Base-by-base conservation (phyloP, 30 jellyfish, hydroid and myxozoan genomes). In the Catostylus mosaicus region DNA sequence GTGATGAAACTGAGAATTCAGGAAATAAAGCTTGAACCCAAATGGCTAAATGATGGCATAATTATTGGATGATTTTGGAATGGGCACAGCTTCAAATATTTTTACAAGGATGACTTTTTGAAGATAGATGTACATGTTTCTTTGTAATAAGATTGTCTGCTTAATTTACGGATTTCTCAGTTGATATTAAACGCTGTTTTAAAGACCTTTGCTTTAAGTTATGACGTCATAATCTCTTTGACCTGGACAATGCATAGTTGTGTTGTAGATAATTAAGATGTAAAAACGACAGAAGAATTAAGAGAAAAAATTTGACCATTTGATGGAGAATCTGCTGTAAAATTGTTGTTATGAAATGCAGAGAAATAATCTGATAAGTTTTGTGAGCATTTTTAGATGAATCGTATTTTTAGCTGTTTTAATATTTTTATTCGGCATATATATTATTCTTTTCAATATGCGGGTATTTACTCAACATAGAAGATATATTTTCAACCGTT, bases 321-420 rank as follows among this genome's bases (percentile, higher is more conserved):
- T 74, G 85, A 74, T 54, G 85, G 75, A 50, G 73, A 50, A 50
- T 74, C 75, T 51, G 80, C 80, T 33, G 80, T 33, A 68, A 43
- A 33, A 46, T 68, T 68, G 64, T 68, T 68, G 9, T 68, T 22
- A n/a, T 68, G 20, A 18, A 43, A 37, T 23, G 80, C 59, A 68
- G 80, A n/a, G 24, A 32, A 23, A 45, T 34, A 18, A 33, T 40
- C 33, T 35, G 74, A 30, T n/a, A 27, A 35, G 47, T 65, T 65
- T 31, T n/a, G n/a, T n/a, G 47, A 29, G 57, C 77, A 46, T 68
- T 68, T 68, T 33, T 24, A 32, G 33, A 35, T 18, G 11, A 34
- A 68, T 33, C 56, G 64, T 68, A 37, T 68, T 68, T 66, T 68
- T 40, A 68, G 64, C 37, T 43, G 19, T 37, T 68, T 36, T 64